phyloP scores from a whole-genome alignment of 2,113 vertebrate species.

The Hypanus sabinus region DNA sequence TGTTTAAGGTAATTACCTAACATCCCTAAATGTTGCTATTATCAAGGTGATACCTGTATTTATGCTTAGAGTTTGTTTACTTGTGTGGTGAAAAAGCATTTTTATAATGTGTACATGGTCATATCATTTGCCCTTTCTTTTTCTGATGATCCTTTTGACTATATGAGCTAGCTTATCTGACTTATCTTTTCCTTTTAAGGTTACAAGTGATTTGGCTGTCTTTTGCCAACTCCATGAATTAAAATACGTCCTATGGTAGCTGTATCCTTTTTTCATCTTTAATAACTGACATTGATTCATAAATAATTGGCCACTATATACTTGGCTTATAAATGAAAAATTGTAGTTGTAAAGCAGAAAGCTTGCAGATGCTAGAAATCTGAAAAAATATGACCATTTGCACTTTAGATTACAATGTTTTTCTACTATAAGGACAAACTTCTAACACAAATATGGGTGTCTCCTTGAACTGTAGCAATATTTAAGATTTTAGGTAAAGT shows the following conservation, averaged over 20 bases:
- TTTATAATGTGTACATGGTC: background rate
- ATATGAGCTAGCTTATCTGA: background rate
- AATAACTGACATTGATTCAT: background rate
- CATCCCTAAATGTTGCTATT: background rate
- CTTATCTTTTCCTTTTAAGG: background rate
- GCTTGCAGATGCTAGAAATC: no score
- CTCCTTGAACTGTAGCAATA: no score
- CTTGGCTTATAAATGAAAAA: no score
- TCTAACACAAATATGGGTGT: no score
- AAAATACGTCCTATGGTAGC: background rate
- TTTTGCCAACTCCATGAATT: background rate
- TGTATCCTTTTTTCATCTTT: background rate
- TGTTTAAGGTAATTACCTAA: no score
- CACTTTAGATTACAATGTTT: no score
- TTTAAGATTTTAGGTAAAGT: no score
- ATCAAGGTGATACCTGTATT: background rate
- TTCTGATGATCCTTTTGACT: background rate
- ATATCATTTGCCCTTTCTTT: background rate
- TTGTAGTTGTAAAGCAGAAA: no score
- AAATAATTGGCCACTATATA: background rate
- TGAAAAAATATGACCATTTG: no score
- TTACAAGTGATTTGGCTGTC: background rate
- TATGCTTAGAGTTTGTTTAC: background rate
- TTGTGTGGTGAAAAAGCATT: background rate
- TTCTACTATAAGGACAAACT: no score